Evolutionary conservation across 1,140 invertebrate genomes (phyloP).

Genomic region (Drosophila tsacasi): DNA sequence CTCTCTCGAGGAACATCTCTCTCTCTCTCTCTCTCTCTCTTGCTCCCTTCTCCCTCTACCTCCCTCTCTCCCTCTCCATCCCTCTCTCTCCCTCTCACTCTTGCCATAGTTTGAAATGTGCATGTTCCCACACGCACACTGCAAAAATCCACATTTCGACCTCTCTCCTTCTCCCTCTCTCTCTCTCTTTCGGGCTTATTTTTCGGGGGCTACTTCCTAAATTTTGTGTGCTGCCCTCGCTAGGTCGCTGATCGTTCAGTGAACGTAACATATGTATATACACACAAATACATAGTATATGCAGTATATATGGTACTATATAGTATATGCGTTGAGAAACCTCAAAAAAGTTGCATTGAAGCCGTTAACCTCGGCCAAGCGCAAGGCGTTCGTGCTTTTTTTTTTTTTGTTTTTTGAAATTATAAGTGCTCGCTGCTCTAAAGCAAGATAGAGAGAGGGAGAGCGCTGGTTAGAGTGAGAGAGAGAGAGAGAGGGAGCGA

Average conservation of each 20-base stretch:
- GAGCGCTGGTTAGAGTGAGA: background rate
- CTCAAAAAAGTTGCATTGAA: conserved; percentile 84
- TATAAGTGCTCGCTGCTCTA: conserved; percentile 60
- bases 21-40: background rate
- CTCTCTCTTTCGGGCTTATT: conserved; percentile 2
- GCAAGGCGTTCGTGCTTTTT: conserved; percentile 62
- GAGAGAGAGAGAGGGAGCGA: conserved; percentile 16
- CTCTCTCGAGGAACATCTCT: background rate
- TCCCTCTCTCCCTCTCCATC: conserved; percentile 2
- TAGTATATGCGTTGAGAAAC: conserved; percentile 55
- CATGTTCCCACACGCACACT: conserved; percentile 35
- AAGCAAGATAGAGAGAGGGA: conserved; percentile 9
- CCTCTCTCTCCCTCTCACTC: background rate
- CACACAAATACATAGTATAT: conserved; percentile 3
- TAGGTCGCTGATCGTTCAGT: conserved; percentile 63
- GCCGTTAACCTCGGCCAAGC: conserved; percentile 83
- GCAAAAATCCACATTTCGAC: conserved; percentile 3
- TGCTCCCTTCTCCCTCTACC: conserved; percentile 1
- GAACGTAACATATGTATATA: conserved; percentile 33
- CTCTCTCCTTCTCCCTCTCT: conserved; percentile 10
- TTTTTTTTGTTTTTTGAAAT: conserved; percentile 67
- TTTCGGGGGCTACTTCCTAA: conserved; percentile 63
- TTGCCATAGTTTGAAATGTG: conserved; percentile 65
- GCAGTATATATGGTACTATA: conserved; percentile 9
- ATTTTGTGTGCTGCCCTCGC: conserved; percentile 69